Conservation (phyloP, 35 echinoderm and acorn worm species). For the Strongylocentrotus purpuratus region DNA sequence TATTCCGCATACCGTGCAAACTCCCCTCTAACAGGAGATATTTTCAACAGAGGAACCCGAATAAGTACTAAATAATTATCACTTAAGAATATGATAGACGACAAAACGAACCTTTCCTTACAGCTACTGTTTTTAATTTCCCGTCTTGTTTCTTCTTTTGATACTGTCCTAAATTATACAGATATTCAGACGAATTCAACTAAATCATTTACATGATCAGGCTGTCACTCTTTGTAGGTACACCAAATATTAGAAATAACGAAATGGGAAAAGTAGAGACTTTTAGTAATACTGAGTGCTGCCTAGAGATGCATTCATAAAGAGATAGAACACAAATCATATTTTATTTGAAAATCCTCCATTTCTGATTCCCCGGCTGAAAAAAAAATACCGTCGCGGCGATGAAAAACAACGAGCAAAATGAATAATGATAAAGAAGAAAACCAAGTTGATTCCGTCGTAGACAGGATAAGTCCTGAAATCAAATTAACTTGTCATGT, state of each 20-base stretch:
- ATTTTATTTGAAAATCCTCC: conserved; percentile 13
- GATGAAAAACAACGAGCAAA: background rate
- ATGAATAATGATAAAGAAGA: background rate
- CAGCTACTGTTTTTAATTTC: too few relatives aligned
- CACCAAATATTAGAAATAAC: background rate
- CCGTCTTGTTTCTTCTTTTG: background rate
- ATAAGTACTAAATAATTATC: too few relatives aligned
- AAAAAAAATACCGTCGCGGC: background rate
- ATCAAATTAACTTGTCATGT: conserved; percentile 36
- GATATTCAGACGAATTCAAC: background rate
- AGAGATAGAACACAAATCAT: background rate
- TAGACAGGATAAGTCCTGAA: background rate
- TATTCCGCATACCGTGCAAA: too few relatives aligned
- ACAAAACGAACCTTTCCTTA: too few relatives aligned
- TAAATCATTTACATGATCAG: background rate
- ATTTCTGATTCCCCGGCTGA: background rate
- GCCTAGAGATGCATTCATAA: background rate
- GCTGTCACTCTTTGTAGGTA: background rate
- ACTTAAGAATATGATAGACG: too few relatives aligned
- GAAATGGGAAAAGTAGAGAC: background rate
- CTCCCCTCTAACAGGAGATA: too few relatives aligned
- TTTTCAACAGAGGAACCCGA: too few relatives aligned
- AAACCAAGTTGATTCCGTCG: background rate
- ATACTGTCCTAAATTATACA: background rate
- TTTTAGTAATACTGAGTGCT: background rate